Evolutionary conservation across 2,888 invertebrate genomes (phyloP).

Genomic region (Epicampocera succincta): DNA sequence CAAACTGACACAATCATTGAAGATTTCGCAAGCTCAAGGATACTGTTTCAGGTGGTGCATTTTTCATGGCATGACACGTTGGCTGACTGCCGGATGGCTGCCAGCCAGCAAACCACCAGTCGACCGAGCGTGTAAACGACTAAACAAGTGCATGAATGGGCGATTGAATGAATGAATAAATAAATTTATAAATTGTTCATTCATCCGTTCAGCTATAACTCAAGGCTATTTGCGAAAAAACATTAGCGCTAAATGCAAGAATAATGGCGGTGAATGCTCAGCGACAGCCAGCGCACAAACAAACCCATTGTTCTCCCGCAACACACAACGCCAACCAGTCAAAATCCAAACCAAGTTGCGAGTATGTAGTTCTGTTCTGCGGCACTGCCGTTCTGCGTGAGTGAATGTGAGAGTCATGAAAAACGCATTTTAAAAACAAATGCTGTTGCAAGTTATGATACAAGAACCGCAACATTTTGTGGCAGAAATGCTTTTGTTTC

Average conservation of each 20-base stretch:
- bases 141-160: conserved; percentile 4
- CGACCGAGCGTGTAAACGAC: conserved; percentile 14
- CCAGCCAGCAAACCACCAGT: conserved; percentile 1
- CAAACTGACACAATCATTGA: conserved; percentile 54
- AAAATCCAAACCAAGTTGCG: not conserved
- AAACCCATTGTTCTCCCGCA: not conserved
- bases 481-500: not conserved
- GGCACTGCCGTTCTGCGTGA: not conserved
- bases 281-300: not conserved
- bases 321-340: not conserved
- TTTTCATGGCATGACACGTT: conserved; percentile 27
- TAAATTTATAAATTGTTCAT: conserved; percentile 53
- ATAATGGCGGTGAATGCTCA: not conserved
- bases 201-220: conserved; percentile 40
- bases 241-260: conserved; percentile 11
- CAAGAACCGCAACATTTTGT: not conserved
- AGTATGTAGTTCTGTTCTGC: no score
- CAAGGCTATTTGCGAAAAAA: conserved; percentile 51
- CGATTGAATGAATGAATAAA: conserved; percentile 36
- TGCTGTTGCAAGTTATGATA: not conserved
- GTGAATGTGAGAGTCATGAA: not conserved
- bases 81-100: conserved; percentile 1
- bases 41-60: conserved; percentile 64
- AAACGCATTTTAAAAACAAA: conserved; percentile 17
- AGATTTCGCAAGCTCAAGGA: conserved; percentile 56